A percentile compares a stretch with the other conserved stretches of the same genome.
Conservation (phyloP, 2,797 vertebrate genomes). For the Apogon hyalosoma region DNA sequence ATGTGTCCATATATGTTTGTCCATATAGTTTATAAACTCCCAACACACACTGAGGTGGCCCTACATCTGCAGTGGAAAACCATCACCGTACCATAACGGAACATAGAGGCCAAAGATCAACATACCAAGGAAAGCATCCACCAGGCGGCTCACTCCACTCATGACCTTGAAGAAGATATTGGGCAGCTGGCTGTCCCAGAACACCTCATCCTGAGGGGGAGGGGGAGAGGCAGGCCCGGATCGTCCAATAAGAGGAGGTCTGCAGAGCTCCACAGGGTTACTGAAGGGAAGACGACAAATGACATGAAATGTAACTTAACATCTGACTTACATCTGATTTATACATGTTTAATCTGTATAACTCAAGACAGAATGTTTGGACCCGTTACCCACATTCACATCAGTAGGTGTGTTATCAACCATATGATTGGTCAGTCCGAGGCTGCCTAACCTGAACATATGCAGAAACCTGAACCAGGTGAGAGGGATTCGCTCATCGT, state of each 20-base stretch:
- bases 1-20: too few relatives aligned
- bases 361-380: too few relatives aligned
- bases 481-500: constrained; percentile 90
- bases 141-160: constrained; percentile 91
- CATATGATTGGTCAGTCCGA: too few relatives aligned
- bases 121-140: constrained; percentile 94
- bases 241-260: constrained; percentile 61
- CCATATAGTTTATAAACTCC: too few relatives aligned
- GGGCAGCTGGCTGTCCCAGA: constrained; percentile 86
- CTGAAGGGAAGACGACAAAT: constrained; percentile 65
- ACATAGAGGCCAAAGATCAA: neutral
- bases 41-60: too few relatives aligned
- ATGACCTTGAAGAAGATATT: constrained; percentile 94
- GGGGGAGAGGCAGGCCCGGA: constrained; percentile 48
- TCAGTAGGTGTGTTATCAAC: too few relatives aligned
- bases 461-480: constrained; percentile 96
- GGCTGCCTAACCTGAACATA: constrained; percentile 88
- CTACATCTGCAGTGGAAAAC: too few relatives aligned
- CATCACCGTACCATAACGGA: too few relatives aligned
- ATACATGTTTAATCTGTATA: too few relatives aligned
- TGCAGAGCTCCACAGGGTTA: constrained; percentile 92
- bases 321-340: too few relatives aligned
- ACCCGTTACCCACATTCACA: too few relatives aligned
- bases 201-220: constrained; percentile 89
- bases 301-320: too few relatives aligned